These are phyloP conservation scores for Procavia capensis DNA, from an alignment of 2,113 vertebrate species.

Conservation along the genomic window DNA sequence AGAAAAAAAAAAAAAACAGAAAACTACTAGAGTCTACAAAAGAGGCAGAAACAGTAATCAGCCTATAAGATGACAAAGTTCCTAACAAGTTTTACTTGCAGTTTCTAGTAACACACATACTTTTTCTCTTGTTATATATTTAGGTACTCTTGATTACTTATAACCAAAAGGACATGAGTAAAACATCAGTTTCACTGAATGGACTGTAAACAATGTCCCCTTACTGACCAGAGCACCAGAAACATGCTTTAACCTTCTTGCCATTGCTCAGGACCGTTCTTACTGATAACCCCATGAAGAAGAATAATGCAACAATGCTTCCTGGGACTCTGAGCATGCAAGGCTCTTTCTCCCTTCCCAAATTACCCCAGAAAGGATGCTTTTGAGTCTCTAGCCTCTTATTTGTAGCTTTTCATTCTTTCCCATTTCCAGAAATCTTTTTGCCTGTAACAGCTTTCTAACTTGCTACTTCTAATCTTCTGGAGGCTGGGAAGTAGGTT, in stretches of 20 bases:
- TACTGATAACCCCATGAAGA: background rate
- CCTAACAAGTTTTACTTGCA: background rate
- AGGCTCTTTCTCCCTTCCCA: constrained; percentile 46
- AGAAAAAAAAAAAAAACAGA: background rate
- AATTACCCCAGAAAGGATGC: constrained; percentile 48
- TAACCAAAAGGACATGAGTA: background rate
- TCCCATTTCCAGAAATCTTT: constrained; percentile 75
- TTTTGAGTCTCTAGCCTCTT: constrained; percentile 47
- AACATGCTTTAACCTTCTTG: constrained; percentile 34
- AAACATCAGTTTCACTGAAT: background rate
- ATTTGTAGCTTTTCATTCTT: constrained; percentile 54
- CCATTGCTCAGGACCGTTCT: background rate
- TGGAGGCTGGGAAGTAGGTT: constrained; percentile 62
- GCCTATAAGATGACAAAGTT: background rate
- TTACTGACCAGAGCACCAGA: background rate
- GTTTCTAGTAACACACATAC: background rate
- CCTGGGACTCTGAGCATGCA: background rate
- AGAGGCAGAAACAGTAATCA: background rate
- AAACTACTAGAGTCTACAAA: background rate
- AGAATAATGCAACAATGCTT: background rate
- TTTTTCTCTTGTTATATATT: background rate
- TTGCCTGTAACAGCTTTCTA: constrained; percentile 64
- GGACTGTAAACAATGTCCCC: constrained; percentile 3
- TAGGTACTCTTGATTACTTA: background rate
- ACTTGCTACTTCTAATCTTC: constrained; percentile 65